Conservation (phyloP, 2,888 invertebrate genomes). For the Megalurothrips usitatus region DNA sequence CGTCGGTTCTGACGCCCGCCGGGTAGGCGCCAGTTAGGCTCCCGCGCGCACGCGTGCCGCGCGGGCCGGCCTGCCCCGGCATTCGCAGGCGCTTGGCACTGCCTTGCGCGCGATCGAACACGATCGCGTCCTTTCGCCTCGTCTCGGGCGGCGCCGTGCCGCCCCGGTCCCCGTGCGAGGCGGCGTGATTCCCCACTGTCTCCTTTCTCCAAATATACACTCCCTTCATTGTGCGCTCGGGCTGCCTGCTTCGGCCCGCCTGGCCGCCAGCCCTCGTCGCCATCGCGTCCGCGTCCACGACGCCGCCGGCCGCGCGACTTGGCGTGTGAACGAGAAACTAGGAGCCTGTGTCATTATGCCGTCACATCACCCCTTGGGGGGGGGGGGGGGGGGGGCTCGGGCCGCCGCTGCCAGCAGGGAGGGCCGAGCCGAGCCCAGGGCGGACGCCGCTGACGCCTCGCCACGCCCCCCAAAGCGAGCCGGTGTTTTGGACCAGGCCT, state of each 20-base stretch:
- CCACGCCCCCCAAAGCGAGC: too few relatives aligned
- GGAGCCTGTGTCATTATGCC: conserved; percentile 13
- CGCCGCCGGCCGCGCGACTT: background rate
- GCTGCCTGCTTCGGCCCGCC: background rate
- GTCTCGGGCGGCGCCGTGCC: too few relatives aligned
- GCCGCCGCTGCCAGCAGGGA: background rate
- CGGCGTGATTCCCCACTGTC: background rate
- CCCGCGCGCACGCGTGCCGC: too few relatives aligned
- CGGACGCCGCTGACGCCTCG: background rate
- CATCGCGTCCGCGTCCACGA: background rate
- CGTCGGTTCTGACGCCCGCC: too few relatives aligned
- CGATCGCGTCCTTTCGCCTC: too few relatives aligned
- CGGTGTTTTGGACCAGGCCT: too few relatives aligned
- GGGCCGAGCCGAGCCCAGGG: background rate
- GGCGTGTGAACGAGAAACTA: conserved; percentile 1
- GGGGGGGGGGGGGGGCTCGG: background rate
- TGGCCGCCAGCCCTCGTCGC: background rate
- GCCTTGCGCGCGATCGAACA: too few relatives aligned
- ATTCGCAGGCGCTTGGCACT: too few relatives aligned
- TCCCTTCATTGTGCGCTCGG: background rate
- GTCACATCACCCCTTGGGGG: background rate
- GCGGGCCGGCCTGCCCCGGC: too few relatives aligned
- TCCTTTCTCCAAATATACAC: background rate
- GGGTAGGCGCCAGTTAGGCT: too few relatives aligned
- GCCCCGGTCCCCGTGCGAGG: too few relatives aligned